phyloP scores from a whole-genome alignment of 2,888 invertebrate species.

The Entomobrya proxima region DNA sequence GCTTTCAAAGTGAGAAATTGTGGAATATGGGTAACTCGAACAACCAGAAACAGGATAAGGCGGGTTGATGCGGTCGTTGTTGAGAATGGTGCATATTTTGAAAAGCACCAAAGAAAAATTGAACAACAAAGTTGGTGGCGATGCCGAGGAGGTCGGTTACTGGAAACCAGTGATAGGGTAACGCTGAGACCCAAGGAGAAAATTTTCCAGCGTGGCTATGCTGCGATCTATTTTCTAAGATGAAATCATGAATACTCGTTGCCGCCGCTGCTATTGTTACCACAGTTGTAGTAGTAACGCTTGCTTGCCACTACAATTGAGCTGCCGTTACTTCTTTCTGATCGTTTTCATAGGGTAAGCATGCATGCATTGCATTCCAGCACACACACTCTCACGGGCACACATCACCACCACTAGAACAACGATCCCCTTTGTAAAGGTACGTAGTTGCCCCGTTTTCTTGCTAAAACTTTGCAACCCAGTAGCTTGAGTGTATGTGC shows the following conservation, averaged over 20 bases:
- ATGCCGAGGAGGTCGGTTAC: background rate
- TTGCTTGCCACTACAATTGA: background rate
- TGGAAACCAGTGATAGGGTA: background rate
- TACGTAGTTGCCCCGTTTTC: constrained; percentile 21
- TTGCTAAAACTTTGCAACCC: constrained; percentile 2
- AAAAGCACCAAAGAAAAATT: too few relatives aligned
- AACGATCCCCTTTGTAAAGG: constrained; percentile 10
- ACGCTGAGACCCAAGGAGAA: constrained; percentile 33
- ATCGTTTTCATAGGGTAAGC: background rate
- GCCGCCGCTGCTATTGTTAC: background rate
- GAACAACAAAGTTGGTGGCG: background rate
- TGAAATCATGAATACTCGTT: constrained; percentile 22
- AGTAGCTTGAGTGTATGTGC: background rate
- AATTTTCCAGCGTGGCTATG: constrained; percentile 9
- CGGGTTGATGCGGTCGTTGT: too few relatives aligned
- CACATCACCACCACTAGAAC: background rate
- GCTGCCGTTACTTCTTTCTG: constrained; percentile 1
- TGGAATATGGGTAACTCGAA: constrained; percentile 48
- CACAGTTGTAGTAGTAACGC: background rate
- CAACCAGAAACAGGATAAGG: background rate
- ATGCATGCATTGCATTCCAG: background rate
- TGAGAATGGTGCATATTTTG: too few relatives aligned
- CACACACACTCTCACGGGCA: background rate
- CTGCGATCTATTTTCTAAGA: constrained; percentile 1
- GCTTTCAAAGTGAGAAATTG: constrained; percentile 27